Conservation (phyloP, 2,797 vertebrate genomes). For the Cephalopachus bancanus region DNA sequence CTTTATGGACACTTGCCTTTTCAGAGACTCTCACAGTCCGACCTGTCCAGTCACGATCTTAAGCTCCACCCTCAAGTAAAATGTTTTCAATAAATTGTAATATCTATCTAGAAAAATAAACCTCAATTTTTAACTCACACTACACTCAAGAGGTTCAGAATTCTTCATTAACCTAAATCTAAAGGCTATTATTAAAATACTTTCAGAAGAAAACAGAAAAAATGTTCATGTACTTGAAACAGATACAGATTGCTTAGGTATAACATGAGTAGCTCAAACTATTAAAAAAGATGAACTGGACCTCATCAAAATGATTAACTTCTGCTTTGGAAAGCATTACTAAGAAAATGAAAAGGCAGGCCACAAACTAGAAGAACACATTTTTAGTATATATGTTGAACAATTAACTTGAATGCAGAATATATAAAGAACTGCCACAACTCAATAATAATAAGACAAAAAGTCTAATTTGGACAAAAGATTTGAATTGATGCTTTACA, state of each 20-base stretch:
- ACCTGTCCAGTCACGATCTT: too few species aligned
- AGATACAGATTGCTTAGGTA: background rate
- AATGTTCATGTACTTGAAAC: background rate
- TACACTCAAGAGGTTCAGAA: background rate
- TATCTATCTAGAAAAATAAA: background rate
- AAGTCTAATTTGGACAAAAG: background rate
- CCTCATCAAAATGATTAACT: background rate
- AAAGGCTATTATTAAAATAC: background rate
- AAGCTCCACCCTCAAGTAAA: background rate
- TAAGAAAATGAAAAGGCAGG: background rate
- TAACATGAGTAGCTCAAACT: background rate
- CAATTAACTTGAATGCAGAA: background rate
- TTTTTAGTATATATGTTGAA: background rate
- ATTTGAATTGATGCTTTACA: background rate
- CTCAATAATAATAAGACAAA: background rate
- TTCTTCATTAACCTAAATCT: background rate
- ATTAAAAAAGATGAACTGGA: background rate
- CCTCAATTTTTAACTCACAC: slow-evolving; percentile 1
- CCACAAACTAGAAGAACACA: background rate
- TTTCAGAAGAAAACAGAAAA: background rate
- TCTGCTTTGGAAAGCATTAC: background rate
- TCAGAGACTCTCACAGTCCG: too few species aligned
- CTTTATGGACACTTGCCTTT: too few species aligned
- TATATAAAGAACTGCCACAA: background rate
- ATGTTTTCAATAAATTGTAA: background rate